These are phyloP conservation scores for Jordanella pulchra DNA, from an alignment of 2,797 vertebrate species.

Conservation along the genomic window DNA sequence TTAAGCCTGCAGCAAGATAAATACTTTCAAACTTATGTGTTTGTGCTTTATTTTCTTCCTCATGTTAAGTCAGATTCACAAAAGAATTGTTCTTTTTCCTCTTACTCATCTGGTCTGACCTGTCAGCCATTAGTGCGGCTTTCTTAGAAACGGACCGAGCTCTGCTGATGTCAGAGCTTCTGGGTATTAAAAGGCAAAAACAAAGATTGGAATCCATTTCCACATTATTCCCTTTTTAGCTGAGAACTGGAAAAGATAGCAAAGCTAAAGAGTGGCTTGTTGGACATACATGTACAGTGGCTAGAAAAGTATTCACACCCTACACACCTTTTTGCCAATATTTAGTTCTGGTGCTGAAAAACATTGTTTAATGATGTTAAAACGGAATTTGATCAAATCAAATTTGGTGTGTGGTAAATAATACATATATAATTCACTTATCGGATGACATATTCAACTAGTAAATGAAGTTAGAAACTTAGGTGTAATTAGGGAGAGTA, in stretches of 20 bases:
- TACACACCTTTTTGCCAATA: background rate
- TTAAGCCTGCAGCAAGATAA: constrained; percentile 58
- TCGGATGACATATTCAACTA: too few species aligned
- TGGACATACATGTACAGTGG: background rate
- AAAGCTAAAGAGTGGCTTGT: background rate
- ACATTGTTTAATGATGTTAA: too few species aligned
- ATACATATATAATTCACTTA: too few species aligned
- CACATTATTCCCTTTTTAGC: background rate
- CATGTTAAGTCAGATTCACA: background rate
- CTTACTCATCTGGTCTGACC: background rate
- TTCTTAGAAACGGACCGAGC: background rate
- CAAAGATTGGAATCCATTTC: background rate
- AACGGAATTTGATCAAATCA: too few species aligned
- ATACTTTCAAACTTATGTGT: constrained; percentile 64
- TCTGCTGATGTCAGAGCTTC: background rate
- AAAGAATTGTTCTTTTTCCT: too few species aligned
- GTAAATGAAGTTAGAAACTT: too few species aligned
- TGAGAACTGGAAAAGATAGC: background rate
- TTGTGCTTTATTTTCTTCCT: background rate
- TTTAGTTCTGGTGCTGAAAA: too few species aligned
- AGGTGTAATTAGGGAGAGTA: too few species aligned
- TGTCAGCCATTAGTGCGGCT: background rate
- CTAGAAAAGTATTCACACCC: background rate
- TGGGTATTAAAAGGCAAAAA: background rate
- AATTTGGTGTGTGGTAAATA: too few species aligned